These are phyloP conservation scores for Noctua fimbriata DNA, from an alignment of 2,888 invertebrate species.

Conservation along the genomic window DNA sequence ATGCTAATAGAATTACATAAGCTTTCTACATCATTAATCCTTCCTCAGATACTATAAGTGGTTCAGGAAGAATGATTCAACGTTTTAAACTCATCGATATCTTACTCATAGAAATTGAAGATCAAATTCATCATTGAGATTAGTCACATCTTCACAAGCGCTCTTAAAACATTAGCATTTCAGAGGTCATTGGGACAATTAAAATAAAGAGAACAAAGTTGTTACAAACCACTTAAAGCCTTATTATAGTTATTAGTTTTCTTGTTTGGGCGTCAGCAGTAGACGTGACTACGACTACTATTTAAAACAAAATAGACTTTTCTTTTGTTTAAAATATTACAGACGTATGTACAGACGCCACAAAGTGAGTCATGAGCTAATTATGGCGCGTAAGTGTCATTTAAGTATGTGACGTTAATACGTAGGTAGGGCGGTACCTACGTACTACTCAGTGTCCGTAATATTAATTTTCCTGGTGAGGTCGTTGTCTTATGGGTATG, in stretches of 20 bases:
- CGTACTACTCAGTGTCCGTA: conserved; percentile 5
- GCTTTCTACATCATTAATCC: not conserved
- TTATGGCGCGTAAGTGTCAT: conserved; percentile 23
- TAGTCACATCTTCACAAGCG: conserved; percentile 35
- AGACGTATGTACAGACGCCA: conserved; percentile 31
- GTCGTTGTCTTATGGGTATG: not conserved
- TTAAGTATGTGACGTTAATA: conserved; percentile 29
- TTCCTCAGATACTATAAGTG: conserved; percentile 24
- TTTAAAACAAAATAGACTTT: conserved; percentile 9
- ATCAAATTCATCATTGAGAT: conserved; percentile 13
- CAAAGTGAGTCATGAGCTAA: conserved; percentile 48
- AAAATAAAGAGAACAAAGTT: conserved; percentile 2
- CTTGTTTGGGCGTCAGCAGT: conserved; percentile 11
- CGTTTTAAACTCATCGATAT: not conserved
- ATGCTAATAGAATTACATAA: not conserved
- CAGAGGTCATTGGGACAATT: conserved; percentile 8
- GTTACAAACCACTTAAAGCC: not conserved
- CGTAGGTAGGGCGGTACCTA: not conserved
- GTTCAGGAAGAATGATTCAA: conserved; percentile 40
- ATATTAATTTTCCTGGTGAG: not conserved
- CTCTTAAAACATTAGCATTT: conserved; percentile 22
- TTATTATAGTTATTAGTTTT: conserved; percentile 5
- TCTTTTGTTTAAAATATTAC: conserved; percentile 32
- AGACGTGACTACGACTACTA: conserved; percentile 1
- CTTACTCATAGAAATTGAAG: conserved; percentile 21